phyloP scores from a whole-genome alignment of 2,113 vertebrate species.

The Stegastes partitus region DNA sequence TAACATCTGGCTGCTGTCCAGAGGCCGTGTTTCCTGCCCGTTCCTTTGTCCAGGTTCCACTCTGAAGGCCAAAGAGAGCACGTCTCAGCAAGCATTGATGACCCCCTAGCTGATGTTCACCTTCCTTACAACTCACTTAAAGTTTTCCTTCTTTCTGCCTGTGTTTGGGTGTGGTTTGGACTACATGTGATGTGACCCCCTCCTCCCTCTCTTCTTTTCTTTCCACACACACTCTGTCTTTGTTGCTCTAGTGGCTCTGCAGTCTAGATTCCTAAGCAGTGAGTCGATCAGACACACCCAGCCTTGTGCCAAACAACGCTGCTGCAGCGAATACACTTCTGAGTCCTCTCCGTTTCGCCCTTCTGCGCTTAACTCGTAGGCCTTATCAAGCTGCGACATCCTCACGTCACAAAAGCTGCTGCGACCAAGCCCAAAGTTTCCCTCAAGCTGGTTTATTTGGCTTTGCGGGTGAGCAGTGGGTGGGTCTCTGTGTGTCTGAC shows the following conservation, averaged over 20 bases:
- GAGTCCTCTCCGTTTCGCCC: background rate
- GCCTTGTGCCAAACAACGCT: slow-evolving; percentile 44
- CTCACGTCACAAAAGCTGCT: background rate
- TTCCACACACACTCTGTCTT: slow-evolving; percentile 24
- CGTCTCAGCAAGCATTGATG: slow-evolving; percentile 2
- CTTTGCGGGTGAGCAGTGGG: slow-evolving; percentile 72
- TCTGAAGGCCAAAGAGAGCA: background rate
- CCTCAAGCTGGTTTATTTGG: slow-evolving; percentile 50
- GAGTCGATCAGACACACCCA: slow-evolving; percentile 82
- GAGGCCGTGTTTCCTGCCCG: slow-evolving; percentile 38
- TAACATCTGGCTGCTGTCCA: slow-evolving; percentile 43
- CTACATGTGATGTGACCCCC: slow-evolving; percentile 31
- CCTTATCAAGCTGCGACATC: slow-evolving; percentile 24
- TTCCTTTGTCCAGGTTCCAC: background rate
- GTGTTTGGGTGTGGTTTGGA: slow-evolving; percentile 53
- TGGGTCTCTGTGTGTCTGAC: slow-evolving; percentile 1
- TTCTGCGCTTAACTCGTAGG: background rate
- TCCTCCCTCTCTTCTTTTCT: slow-evolving; percentile 37
- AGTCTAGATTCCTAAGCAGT: slow-evolving; percentile 82
- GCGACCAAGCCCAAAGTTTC: slow-evolving; percentile 47
- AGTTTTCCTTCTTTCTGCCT: background rate
- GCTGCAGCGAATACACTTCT: slow-evolving; percentile 27
- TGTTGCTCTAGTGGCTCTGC: slow-evolving; percentile 57
- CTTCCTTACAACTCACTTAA: background rate
- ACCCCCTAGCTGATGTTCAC: background rate